Conservation (phyloP, 2,888 invertebrate genomes). For the Molanna angustata region DNA sequence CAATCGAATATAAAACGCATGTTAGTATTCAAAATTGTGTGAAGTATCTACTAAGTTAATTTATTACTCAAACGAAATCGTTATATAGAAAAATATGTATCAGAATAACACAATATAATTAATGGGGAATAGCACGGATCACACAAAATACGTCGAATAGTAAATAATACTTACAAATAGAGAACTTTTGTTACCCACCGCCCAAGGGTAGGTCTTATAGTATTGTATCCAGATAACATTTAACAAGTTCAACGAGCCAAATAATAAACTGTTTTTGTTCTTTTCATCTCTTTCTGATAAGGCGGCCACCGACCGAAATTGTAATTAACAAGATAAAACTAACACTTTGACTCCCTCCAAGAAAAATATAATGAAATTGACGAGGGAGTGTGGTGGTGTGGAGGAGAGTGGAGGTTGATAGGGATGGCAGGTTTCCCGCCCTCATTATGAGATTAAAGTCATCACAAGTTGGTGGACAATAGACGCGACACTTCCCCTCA, state of each 20-base stretch:
- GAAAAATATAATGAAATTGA: slow-evolving; percentile 23
- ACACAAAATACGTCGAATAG: neutral
- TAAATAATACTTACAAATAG: neutral
- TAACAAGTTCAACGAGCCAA: slow-evolving; percentile 1
- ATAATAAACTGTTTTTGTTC: slow-evolving; percentile 11
- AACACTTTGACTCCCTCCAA: slow-evolving; percentile 11
- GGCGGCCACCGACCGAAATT: slow-evolving; percentile 14
- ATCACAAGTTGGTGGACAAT: slow-evolving; percentile 26
- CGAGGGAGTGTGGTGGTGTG: slow-evolving; percentile 9
- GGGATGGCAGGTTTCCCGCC: slow-evolving; percentile 3
- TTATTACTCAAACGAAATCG: too few species aligned
- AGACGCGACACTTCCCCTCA: slow-evolving; percentile 15
- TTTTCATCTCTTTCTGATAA: slow-evolving; percentile 17
- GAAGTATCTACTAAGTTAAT: too few species aligned
- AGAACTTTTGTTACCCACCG: neutral
- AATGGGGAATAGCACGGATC: too few species aligned
- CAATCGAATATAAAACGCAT: too few species aligned
- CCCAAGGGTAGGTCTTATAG: neutral
- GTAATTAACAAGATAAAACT: slow-evolving; percentile 27
- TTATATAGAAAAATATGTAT: too few species aligned
- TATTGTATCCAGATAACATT: slow-evolving; percentile 1
- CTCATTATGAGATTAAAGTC: slow-evolving; percentile 30
- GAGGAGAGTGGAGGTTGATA: slow-evolving; percentile 1
- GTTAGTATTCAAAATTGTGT: too few species aligned
- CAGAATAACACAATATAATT: too few species aligned